phyloP scores from a whole-genome alignment of 64 coral and sea anemone species.

The Actinia tenebrosa region DNA sequence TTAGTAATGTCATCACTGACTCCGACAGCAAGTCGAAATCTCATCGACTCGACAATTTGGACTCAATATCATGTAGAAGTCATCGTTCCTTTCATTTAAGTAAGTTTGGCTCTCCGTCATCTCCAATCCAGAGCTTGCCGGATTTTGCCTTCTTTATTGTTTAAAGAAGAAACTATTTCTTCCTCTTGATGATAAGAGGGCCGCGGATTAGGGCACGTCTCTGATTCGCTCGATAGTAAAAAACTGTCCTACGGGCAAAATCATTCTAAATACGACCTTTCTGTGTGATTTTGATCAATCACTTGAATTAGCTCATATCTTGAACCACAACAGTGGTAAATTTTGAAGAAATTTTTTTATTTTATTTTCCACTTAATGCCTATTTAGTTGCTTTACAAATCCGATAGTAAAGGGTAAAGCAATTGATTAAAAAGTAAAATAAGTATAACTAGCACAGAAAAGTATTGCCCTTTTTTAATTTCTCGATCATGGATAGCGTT shows the following conservation, averaged over 20 bases:
- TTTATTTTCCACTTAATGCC: not conserved
- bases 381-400: not conserved
- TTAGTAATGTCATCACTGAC: not conserved
- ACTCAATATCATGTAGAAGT: not conserved
- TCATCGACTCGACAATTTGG: not conserved
- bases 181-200: not conserved
- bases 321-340: not conserved
- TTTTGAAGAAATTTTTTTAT: not conserved
- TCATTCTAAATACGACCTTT: not conserved
- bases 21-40: not conserved
- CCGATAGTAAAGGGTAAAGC: not conserved
- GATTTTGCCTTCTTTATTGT: not conserved
- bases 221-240: slow-evolving; percentile 7
- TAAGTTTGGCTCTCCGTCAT: not conserved
- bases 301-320: slow-evolving; percentile 9
- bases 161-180: not conserved
- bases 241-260: not conserved
- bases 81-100: not conserved
- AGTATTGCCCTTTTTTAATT: not conserved
- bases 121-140: not conserved
- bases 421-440: not conserved
- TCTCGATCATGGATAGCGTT: not conserved
- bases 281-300: not conserved
- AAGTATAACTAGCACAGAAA: not conserved
- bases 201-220: not conserved